Conservation (phyloP, 2,888 invertebrate species). For the Tachystola acroxantha region DNA sequence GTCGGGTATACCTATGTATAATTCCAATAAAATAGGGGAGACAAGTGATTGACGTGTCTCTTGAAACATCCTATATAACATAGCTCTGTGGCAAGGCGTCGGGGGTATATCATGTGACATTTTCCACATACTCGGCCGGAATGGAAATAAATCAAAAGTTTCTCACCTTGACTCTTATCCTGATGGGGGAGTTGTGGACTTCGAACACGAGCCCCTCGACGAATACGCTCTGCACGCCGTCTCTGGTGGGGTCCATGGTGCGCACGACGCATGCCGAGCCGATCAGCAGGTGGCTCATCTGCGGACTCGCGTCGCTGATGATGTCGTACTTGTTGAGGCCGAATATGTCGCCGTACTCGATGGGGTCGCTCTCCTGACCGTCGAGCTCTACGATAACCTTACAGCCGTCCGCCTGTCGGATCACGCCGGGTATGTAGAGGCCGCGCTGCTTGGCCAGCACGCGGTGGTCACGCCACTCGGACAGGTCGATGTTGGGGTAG, state of each 20-base stretch:
- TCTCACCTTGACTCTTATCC: slow-evolving; percentile 70
- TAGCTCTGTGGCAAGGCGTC: no score
- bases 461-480: slow-evolving; percentile 95
- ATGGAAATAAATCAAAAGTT: no score
- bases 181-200: slow-evolving; percentile 64
- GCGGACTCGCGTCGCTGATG: slow-evolving; percentile 95
- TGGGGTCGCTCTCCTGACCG: slow-evolving; percentile 82
- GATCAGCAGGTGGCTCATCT: slow-evolving; percentile 86
- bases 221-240: slow-evolving; percentile 85
- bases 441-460: slow-evolving; percentile 92
- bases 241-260: slow-evolving; percentile 77
- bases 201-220: slow-evolving; percentile 89
- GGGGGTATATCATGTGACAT: no score
- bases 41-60: no score
- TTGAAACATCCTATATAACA: no score
- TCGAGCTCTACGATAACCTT: slow-evolving; percentile 91
- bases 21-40: no score
- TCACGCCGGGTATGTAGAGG: slow-evolving; percentile 92
- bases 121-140: no score
- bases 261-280: slow-evolving; percentile 91
- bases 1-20: no score
- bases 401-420: slow-evolving; percentile 83
- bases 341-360: slow-evolving; percentile 87
- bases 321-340: slow-evolving; percentile 90
- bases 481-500: slow-evolving; percentile 87